Evolutionary conservation across 2,797 vertebrate species (phyloP).

Genomic region (Tokudaia tokunoshimensis): DNA sequence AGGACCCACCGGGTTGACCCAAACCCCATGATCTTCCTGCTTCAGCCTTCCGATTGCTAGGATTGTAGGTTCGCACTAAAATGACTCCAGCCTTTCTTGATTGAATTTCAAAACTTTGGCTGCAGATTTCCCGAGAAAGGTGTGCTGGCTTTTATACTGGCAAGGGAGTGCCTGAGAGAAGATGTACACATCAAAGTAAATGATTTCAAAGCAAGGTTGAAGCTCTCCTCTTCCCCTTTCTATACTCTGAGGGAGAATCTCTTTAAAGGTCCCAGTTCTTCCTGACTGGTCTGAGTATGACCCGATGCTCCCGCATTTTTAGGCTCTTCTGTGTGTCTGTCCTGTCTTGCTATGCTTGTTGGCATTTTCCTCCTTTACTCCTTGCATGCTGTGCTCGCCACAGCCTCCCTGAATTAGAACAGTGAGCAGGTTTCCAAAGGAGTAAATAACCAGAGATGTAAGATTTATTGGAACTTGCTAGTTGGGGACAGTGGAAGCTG

Average conservation of each 20-base stretch:
- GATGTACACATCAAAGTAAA: background rate
- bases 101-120: conserved; percentile 2
- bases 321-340: background rate
- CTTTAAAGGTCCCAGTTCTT: background rate
- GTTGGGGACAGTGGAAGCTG: background rate
- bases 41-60: background rate
- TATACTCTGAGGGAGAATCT: background rate
- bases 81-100: background rate
- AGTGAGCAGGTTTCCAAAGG: background rate
- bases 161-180: background rate
- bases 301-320: background rate
- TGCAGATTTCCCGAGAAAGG: conserved; percentile 22
- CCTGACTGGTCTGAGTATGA: conserved; percentile 3
- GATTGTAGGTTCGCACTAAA: background rate
- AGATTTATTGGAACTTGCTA: background rate
- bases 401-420: background rate
- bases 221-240: background rate
- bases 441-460: background rate
- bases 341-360: background rate
- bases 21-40: too few species aligned
- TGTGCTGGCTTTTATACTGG: conserved; percentile 21
- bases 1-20: background rate
- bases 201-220: background rate
- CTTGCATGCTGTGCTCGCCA: too few species aligned
- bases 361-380: background rate